Evolutionary conservation across 1,140 invertebrate species (phyloP).

Genomic region (Meloidogyne exigua): DNA sequence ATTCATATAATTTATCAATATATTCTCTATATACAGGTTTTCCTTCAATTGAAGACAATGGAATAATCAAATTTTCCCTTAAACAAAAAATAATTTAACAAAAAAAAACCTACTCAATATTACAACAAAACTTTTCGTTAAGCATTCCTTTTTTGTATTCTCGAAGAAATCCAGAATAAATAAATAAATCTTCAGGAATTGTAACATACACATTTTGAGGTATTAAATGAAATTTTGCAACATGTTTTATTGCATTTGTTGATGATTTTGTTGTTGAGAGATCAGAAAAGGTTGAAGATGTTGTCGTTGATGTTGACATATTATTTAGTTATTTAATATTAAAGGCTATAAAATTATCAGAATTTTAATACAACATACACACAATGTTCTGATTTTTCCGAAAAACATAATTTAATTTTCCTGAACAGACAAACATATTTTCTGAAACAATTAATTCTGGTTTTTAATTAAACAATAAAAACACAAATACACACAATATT

Average conservation of each 20-base stretch:
- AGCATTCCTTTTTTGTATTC: conserved; percentile 20
- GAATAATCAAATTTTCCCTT: conserved; percentile 15
- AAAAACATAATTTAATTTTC: no score
- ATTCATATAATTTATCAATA: conserved; percentile 1
- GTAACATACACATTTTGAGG: background rate
- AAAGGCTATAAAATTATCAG: no score
- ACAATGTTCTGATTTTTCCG: no score
- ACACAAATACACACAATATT: background rate
- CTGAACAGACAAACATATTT: no score
- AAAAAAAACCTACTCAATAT: background rate
- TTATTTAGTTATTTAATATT: background rate
- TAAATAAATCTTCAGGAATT: conserved; percentile 10
- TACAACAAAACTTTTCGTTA: background rate
- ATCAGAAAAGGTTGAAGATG: background rate
- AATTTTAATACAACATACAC: no score
- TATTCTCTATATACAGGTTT: background rate
- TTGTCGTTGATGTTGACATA: background rate
- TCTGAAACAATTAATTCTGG: no score
- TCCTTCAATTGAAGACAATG: background rate
- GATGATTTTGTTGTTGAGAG: background rate
- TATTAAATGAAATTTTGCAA: conserved; percentile 7
- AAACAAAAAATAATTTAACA: background rate
- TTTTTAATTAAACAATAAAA: background rate
- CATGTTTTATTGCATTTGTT: background rate
- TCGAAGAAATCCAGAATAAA: conserved; percentile 9